These are phyloP conservation scores for Pocillopora damicornis DNA, from an alignment of 64 coral and sea anemone genomes.

Conservation along the genomic window DNA sequence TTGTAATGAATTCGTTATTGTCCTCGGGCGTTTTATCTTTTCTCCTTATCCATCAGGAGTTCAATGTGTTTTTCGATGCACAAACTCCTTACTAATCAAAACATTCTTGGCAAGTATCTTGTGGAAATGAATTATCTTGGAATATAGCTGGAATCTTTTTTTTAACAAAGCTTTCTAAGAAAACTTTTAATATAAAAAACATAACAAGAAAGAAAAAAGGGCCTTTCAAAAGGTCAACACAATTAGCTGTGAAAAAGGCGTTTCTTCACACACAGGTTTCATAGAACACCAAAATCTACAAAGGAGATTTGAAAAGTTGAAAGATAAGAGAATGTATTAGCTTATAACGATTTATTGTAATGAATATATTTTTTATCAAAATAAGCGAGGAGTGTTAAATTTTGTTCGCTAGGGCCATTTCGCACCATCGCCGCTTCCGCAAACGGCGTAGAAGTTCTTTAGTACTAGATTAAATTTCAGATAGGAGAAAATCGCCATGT, in stretches of 20 bases:
- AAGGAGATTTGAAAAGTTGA: neutral
- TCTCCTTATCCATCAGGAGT: conserved; percentile 2
- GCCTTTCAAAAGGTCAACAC: neutral
- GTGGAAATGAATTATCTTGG: neutral
- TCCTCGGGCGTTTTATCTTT: conserved; percentile 16
- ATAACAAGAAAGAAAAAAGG: neutral
- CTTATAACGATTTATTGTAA: conserved; percentile 47
- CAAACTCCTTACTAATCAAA: neutral
- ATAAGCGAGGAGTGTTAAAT: conserved; percentile 33
- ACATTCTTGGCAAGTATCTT: neutral
- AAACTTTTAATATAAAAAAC: conserved; percentile 1
- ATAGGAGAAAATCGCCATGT: conserved; percentile 20
- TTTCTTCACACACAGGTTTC: conserved; percentile 25
- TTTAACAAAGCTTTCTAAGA: conserved; percentile 1
- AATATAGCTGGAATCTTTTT: neutral
- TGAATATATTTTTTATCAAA: conserved; percentile 48
- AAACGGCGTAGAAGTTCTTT: neutral
- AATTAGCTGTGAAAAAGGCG: conserved; percentile 15
- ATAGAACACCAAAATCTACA: conserved; percentile 22
- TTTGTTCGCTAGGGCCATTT: conserved; percentile 9
- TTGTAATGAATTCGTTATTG: conserved; percentile 38
- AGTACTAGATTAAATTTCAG: conserved; percentile 10
- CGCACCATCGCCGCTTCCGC: neutral
- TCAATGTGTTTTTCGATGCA: neutral
- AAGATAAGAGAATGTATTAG: conserved; percentile 32